Evolutionary conservation across 2,113 vertebrate genomes (phyloP), one percentile per base, ranked within the genome.

Genomic region (Tautogolabrus adspersus): DNA sequence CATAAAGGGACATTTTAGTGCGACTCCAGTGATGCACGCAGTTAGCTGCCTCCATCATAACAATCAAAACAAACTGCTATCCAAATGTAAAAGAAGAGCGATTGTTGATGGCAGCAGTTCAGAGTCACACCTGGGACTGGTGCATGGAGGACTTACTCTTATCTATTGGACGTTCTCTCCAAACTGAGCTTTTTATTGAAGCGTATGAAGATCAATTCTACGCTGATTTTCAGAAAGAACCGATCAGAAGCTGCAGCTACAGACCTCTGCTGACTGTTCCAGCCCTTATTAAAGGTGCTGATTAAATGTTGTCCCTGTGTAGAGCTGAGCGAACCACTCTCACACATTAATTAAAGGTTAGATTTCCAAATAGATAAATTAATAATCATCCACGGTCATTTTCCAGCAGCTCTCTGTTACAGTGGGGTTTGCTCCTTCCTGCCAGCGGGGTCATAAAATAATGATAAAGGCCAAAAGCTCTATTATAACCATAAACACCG

Each of bases 401-500:
- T 42, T 70, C 44, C 19, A 40, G 60, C 46, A 21, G 44, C 3
- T 60, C 55, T 54, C 47, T 15, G 6, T 34, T 67, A 40, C 52
- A 59, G 42, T 10, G 42, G 47, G 65, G 58, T 67, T 47, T 59
- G 57, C 60, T 42, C 63, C 23, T 56, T 47, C 8, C 42, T 22
- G 64, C 57, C 76, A 68, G 44, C 62, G 40, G 62, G 51, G 51
- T 62, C 73, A 81, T 83, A 26, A 88, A 89, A 85, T 69, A 81
- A 79, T 73, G 56, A 89, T 82, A 47, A 82, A 77, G 69, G 74
- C 75, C 72, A 83, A 73, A 13, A 40, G 67, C 62, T 66, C 68
- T 8, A 75, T 87, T 82, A 82, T 38, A 72, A 46, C 12, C 62
- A 66, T 37, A 38, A 84, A 72, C 60, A 59, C 23, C 0, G 56